Evolutionary conservation across 2,797 vertebrate genomes (phyloP).

Genomic region (Parotocinclus haroldoi): DNA sequence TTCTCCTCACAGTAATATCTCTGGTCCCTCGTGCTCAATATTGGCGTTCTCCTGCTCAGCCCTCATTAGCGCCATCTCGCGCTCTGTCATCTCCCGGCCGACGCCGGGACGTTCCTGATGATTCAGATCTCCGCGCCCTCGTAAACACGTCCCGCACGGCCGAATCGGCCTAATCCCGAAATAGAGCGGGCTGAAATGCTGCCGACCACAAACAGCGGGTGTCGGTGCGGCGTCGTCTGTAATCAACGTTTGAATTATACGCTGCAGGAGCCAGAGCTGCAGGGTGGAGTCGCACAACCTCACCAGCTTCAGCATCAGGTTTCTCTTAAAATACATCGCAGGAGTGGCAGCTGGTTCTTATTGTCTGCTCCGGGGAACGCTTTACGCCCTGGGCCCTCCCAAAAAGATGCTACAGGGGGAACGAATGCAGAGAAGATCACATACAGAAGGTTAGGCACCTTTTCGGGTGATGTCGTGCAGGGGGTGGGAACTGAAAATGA

Average conservation of each 20-base stretch:
- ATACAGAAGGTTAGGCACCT: no score
- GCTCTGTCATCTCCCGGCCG: constrained; percentile 4
- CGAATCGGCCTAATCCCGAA: no score
- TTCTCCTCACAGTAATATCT: no score
- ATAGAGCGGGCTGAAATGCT: background rate
- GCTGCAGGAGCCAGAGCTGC: constrained; percentile 63
- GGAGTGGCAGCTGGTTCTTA: constrained; percentile 25
- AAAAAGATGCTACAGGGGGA: no score
- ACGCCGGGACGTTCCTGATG: background rate
- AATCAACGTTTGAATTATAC: constrained; percentile 66
- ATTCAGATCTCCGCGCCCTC: background rate
- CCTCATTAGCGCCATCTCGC: no score
- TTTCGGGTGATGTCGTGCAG: no score
- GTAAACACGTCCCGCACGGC: background rate
- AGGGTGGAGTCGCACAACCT: constrained; percentile 50
- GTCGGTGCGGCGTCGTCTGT: constrained; percentile 41
- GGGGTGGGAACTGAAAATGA: no score
- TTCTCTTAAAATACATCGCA: constrained; percentile 21
- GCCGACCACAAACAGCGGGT: constrained; percentile 31
- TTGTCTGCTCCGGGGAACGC: constrained; percentile 1
- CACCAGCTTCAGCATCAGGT: constrained; percentile 14
- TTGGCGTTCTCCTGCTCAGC: no score
- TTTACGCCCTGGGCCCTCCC: no score
- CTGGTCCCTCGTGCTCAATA: no score
- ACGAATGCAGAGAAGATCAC: no score